Base-by-base conservation (phyloP, 2,797 vertebrate species). In the Ibycter americanus region DNA sequence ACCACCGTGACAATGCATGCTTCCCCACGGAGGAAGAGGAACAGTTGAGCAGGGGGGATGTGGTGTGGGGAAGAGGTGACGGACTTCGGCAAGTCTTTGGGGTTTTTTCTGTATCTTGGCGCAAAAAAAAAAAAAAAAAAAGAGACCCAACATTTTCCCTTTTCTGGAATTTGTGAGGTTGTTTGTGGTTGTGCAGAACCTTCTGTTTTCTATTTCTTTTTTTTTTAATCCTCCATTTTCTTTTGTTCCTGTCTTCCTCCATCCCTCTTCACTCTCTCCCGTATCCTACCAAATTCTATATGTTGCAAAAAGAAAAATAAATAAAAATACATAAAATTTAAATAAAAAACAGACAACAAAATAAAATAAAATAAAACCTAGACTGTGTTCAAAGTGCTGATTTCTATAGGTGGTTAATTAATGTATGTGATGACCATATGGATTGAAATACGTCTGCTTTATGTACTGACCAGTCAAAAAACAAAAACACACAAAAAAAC, bases 321-420 rank as follows among this genome's bases (percentile, higher is more conserved):
- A 91, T 51, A 94, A 86, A 95, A 96, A 78, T 61, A 42, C 73
- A 68, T 95, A 87, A 96, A 94, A 93, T 61, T 74, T 71, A 87
- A 78, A 68, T 94, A 68, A 84, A 95, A 93, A 51, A n/a, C 65
- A 82, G 92, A 95, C 85, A 90, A 74, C 42, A 54, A 90, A 97
- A 97, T 95, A 94, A 98, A 98, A 95, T 80, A 73, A 97, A 98
- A 95, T 95, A 90, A 91, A 98, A 97, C 94, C 96, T 98, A 98
- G 93, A 99, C 98, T 98, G 98, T 99, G 98, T 99, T 97, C 98
- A 77, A 98, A 99, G 98, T 99, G 98, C 98, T 98, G 99, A 98
- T 97, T 98, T 98, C 98, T 99, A 98, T 99, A 98, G 99, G 98
- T 99, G 99, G 99, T 98, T 98, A 68, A 98, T 99, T 98, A 98